A percentile compares a stretch with the other conserved stretches of the same genome.
These are phyloP conservation scores for Watsonalla binaria DNA, from an alignment of 2,888 invertebrate genomes.

Conservation along the genomic window DNA sequence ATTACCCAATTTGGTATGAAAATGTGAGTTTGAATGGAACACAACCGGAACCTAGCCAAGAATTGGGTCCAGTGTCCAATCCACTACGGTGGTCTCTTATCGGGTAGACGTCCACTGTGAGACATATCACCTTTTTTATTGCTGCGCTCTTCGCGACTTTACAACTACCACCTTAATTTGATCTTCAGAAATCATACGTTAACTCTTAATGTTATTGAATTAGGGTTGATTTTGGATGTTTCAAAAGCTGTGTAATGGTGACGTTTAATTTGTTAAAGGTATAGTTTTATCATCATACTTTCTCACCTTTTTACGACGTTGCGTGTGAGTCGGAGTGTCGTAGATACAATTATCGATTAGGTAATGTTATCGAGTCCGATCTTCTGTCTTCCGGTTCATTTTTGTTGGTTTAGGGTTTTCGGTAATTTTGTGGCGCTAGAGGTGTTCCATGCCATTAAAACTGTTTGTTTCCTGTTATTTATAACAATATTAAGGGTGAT, in stretches of 20 bases:
- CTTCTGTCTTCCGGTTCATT: conserved; percentile 75
- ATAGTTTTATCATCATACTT: conserved; percentile 74
- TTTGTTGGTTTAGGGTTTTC: conserved; percentile 66
- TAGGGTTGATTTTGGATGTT: conserved; percentile 23
- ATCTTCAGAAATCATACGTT: not conserved
- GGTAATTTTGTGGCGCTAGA: conserved; percentile 54
- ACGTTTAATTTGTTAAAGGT: conserved; percentile 30
- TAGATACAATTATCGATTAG: conserved; percentile 79
- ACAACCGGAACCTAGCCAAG: conserved; percentile 69
- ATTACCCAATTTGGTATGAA: conserved; percentile 16
- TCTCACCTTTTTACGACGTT: conserved; percentile 76
- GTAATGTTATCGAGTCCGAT: conserved; percentile 72
- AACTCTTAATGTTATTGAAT: conserved; percentile 6
- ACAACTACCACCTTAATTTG: conserved; percentile 30
- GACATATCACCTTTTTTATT: conserved; percentile 79
- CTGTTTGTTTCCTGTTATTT: conserved; percentile 46
- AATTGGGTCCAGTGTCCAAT: conserved; percentile 56
- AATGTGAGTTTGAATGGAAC: conserved; percentile 34
- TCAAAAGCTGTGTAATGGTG: not conserved
- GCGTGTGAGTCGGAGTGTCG: conserved; percentile 74
- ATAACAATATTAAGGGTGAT: conserved; percentile 19
- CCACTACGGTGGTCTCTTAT: conserved; percentile 75
- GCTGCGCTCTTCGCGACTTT: conserved; percentile 72
- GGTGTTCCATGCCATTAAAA: conserved; percentile 19
- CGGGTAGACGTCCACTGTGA: conserved; percentile 62